Percentiles rank a stretch among this genome's conserved stretches.
Evolutionary conservation across 1,140 invertebrate species (phyloP).

Genomic region (Heliconius congener): DNA sequence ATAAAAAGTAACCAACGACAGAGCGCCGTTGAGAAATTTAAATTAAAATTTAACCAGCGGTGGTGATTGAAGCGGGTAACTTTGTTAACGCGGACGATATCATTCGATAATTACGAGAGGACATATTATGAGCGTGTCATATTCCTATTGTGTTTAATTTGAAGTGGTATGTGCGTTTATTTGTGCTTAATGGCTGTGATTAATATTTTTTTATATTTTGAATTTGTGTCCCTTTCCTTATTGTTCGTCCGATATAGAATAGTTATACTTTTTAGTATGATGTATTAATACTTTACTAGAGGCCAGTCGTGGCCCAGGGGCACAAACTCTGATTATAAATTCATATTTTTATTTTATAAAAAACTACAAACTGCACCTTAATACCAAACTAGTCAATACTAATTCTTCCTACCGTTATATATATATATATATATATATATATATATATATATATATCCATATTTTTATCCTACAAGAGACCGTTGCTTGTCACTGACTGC

Average conservation of each 20-base stretch:
- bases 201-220: no score
- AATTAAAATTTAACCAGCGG: slow-evolving; percentile 11
- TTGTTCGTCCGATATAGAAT: no score
- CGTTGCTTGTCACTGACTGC: background rate
- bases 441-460: background rate
- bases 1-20: background rate
- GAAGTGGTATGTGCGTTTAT: background rate
- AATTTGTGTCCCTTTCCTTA: no score
- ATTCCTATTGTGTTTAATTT: background rate
- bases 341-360: background rate
- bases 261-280: no score
- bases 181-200: no score
- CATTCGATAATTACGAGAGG: slow-evolving; percentile 1
- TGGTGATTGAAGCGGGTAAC: slow-evolving; percentile 11
- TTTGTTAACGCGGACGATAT: slow-evolving; percentile 12
- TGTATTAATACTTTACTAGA: no score
- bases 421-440: no score
- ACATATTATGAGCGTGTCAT: background rate
- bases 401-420: no score
- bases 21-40: background rate
- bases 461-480: no score
- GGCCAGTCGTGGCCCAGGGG: no score
- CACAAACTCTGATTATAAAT: background rate
- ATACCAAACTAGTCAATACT: no score
- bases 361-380: no score